Evolutionary conservation across 2,888 invertebrate genomes (phyloP), one percentile per base, ranked within the genome.

Genomic region (Temnothorax ravouxi): DNA sequence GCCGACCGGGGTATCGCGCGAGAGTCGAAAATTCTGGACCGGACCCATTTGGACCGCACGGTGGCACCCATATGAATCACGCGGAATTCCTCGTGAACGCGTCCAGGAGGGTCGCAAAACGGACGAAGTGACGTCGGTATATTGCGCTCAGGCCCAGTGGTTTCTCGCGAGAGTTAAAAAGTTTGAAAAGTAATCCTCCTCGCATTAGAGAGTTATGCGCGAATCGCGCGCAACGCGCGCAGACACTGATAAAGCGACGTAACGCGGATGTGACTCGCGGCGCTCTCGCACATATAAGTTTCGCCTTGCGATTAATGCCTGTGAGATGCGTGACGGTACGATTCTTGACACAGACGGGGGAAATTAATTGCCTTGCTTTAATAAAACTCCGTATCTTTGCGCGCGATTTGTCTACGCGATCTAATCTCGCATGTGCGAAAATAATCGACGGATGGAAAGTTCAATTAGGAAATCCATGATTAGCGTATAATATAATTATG

Each of bases 201-300:
- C 84, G 84, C 84, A 84, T 85, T 88, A 87, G 87, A 93, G 92
- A 93, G 92, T 91, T 93, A 92, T 92, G 92, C 89, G 84, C 86
- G 90, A 90, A 87, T 86, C 85, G 84, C 88, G 80, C 85, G 81
- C 84, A 66, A 77, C 74, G 72, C 88, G 77, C 76, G 69, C 59
- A 88, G 90, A 89, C 92, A 86, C 92, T 92, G 92, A 92, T 90
- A 91, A 93, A 92, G 87, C 88, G 92, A 59, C 85, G 85, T 84
- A 84, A 84, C 75, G 85, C 86, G 84, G 84, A 50, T 80, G 84
- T 71, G 62, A 59, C 82, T 64, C 71, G 71, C 64, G 64, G 71
- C 69, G 44, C 50, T 69, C 83, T 62, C 83, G 85, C 80, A 80
- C 85, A 83, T 67, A 85, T 67, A 85, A 62, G 64, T 79, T 71